Percentiles rank a stretch among this genome's conserved stretches.
phyloP scores from a whole-genome alignment of 2,113 vertebrate genomes.

The Lophura nycthemera region DNA sequence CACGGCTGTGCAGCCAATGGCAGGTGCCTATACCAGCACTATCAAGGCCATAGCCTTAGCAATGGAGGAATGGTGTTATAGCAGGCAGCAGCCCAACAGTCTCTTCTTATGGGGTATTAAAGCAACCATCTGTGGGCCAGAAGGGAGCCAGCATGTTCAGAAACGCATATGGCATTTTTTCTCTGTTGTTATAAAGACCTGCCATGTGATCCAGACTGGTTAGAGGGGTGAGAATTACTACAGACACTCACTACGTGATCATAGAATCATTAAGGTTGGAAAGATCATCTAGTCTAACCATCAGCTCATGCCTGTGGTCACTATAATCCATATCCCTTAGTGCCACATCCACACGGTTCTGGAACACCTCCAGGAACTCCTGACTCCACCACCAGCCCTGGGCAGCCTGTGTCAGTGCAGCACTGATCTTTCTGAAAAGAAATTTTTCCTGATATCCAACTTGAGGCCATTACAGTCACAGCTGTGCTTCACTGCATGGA shows the following conservation, averaged over 20 bases:
- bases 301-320: no score
- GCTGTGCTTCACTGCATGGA: background rate
- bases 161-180: background rate
- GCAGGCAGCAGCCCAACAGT: background rate
- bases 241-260: background rate
- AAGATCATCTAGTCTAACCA: no score
- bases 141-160: background rate
- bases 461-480: background rate
- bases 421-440: no score
- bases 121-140: background rate
- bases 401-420: no score
- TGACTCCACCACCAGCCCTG: no score
- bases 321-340: no score
- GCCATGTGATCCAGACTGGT: background rate
- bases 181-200: background rate
- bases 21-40: background rate
- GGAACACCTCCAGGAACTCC: no score
- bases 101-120: background rate
- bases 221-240: background rate
- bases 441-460: no score
- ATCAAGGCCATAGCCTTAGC: background rate
- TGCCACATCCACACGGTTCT: no score
- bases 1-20: background rate
- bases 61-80: background rate
- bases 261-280: no score